Percentiles rank a stretch among this genome's conserved stretches.
phyloP scores from a whole-genome alignment of 2,797 vertebrate species.

The Periparus ater region DNA sequence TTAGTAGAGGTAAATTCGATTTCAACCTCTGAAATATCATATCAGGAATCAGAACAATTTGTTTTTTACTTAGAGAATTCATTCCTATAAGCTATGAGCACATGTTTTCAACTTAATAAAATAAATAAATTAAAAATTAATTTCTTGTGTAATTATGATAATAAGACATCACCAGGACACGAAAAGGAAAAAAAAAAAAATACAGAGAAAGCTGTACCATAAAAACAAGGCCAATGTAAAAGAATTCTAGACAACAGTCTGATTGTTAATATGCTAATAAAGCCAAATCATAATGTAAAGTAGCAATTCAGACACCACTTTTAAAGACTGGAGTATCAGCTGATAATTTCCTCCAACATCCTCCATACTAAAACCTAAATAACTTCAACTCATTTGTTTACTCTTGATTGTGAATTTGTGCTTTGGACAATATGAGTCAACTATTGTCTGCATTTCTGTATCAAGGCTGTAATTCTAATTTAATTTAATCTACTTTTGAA shows the following conservation, averaged over 20 bases:
- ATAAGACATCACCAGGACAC: background rate
- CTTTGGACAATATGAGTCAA: background rate
- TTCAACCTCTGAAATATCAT: background rate
- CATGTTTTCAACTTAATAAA: background rate
- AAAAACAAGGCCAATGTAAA: background rate
- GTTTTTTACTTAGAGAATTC: background rate
- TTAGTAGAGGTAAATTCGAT: background rate
- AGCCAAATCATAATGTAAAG: background rate
- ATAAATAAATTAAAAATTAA: background rate
- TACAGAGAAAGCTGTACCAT: background rate
- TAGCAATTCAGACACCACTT: background rate
- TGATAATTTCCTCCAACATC: background rate
- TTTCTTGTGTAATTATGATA: background rate
- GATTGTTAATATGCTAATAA: background rate
- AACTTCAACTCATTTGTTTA: background rate
- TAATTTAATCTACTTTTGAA: background rate
- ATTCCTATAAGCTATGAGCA: background rate
- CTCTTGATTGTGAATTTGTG: background rate
- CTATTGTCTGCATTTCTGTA: background rate
- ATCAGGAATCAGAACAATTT: background rate
- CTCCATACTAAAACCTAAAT: background rate
- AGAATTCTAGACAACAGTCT: background rate
- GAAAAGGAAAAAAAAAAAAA: background rate
- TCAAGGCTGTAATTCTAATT: background rate
- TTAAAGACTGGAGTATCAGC: background rate